Conservation (phyloP, 1,140 invertebrate species). For the Drosophila ohnishii region DNA sequence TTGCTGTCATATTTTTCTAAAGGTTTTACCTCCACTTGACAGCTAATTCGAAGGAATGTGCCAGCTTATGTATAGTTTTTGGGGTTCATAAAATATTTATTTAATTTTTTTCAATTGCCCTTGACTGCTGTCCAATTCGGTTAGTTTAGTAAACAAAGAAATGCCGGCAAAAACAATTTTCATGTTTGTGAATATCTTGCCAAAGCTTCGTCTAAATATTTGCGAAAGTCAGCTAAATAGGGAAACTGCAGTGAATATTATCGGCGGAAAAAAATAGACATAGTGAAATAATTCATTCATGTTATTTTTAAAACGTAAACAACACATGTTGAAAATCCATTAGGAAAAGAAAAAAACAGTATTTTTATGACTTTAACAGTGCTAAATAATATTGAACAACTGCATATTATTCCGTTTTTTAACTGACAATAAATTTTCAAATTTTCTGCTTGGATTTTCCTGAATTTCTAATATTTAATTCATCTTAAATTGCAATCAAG, state of each 20-base stretch:
- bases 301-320: neutral
- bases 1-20: neutral
- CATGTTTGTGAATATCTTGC: constrained; percentile 5
- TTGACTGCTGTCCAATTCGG: constrained; percentile 29
- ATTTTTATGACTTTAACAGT: no score
- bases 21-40: neutral
- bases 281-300: neutral
- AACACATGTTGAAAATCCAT: neutral
- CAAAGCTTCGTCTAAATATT: constrained; percentile 21
- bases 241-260: neutral
- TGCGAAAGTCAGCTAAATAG: constrained; percentile 11
- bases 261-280: neutral
- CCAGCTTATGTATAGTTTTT: neutral
- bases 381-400: no score
- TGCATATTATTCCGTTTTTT: neutral
- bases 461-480: neutral
- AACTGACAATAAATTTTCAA: no score
- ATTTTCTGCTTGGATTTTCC: neutral
- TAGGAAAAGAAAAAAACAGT: neutral
- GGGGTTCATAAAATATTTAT: neutral
- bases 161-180: constrained; percentile 15
- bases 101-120: constrained; percentile 17
- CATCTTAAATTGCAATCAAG: neutral
- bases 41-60: neutral
- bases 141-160: constrained; percentile 40